Conservation (phyloP, 2,113 vertebrate genomes). For the Rhombomys opimus region DNA sequence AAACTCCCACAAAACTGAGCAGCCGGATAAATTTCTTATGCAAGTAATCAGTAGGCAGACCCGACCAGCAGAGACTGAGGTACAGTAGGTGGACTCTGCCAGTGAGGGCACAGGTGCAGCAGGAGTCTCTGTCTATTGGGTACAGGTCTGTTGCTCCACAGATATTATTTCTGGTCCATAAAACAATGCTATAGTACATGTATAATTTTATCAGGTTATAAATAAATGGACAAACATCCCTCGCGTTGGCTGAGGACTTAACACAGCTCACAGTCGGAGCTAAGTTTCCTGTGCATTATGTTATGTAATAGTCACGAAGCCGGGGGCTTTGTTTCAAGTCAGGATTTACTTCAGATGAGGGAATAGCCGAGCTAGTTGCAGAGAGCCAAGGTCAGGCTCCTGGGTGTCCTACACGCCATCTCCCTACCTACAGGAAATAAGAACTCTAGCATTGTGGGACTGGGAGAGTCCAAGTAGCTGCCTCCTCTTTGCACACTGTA, state of each 20-base stretch:
- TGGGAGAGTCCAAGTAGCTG: not conserved
- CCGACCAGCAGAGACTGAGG: not conserved
- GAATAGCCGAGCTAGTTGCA: not conserved
- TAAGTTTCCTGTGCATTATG: not conserved
- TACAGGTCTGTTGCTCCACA: not conserved
- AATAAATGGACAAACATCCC: not conserved
- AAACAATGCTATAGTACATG: not conserved
- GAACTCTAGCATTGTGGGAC: not conserved
- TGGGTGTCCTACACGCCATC: no score
- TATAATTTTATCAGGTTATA: conserved; percentile 14
- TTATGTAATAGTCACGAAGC: conserved; percentile 30
- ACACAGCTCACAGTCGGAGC: not conserved
- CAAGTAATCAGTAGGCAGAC: not conserved
- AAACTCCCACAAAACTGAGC: conserved; percentile 10
- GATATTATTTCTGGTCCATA: not conserved
- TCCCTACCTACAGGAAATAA: not conserved
- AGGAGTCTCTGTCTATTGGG: not conserved
- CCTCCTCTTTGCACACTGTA: not conserved
- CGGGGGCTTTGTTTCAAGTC: not conserved
- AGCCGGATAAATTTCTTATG: not conserved
- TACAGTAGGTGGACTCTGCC: not conserved
- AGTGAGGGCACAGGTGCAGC: not conserved
- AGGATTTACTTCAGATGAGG: not conserved
- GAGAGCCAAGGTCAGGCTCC: not conserved
- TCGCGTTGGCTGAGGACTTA: not conserved